Evolutionary conservation across 1,140 invertebrate species (phyloP).

Genomic region (Cyphomyrmex costatus): DNA sequence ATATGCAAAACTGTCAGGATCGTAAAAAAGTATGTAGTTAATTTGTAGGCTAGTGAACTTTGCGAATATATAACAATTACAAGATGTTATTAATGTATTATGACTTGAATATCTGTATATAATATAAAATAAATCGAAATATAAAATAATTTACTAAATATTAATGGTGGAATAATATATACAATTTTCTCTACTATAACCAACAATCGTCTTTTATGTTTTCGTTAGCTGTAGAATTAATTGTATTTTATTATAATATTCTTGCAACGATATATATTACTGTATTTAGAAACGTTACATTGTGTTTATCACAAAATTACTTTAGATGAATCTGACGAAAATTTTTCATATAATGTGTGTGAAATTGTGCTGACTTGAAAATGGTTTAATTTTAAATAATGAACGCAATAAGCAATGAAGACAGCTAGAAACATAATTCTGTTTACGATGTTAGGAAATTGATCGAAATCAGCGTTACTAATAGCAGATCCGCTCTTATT

Average conservation of each 20-base stretch:
- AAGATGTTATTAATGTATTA: neutral
- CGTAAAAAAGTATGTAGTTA: neutral
- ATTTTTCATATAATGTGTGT: neutral
- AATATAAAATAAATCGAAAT: neutral
- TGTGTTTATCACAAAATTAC: neutral
- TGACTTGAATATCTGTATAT: neutral
- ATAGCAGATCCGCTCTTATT: slow-evolving; percentile 70
- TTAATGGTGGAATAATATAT: neutral
- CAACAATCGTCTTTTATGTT: neutral
- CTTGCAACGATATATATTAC: neutral
- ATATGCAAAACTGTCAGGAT: neutral
- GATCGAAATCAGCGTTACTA: slow-evolving; percentile 30
- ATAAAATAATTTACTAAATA: neutral
- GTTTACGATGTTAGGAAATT: slow-evolving; percentile 21
- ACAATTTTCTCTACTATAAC: neutral
- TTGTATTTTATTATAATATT: slow-evolving; percentile 13
- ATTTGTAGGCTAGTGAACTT: neutral
- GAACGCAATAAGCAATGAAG: neutral
- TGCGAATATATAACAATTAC: neutral
- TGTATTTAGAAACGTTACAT: neutral
- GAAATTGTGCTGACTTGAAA: neutral
- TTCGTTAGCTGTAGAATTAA: neutral
- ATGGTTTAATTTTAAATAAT: neutral
- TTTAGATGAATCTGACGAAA: neutral
- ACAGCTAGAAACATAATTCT: neutral